phyloP scores from a whole-genome alignment of 2,888 invertebrate genomes.

The Abscondita cerata region DNA sequence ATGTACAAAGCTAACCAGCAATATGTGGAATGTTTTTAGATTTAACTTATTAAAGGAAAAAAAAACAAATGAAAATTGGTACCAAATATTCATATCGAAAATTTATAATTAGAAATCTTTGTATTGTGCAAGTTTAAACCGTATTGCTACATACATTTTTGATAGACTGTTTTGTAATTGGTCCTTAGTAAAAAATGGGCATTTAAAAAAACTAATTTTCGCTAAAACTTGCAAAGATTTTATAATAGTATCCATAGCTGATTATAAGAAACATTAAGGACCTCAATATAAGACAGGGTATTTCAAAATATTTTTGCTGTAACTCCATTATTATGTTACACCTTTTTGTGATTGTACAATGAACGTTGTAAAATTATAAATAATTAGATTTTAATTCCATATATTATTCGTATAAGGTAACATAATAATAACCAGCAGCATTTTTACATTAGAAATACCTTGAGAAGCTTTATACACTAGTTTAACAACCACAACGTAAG shows the following conservation, averaged over 20 bases:
- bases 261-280: conserved; percentile 24
- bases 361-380: not conserved
- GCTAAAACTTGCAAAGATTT: no score
- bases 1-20: conserved; percentile 21
- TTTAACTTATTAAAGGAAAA: conserved; percentile 5
- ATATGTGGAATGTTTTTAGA: conserved; percentile 10
- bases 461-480: conserved; percentile 12
- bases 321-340: conserved; percentile 5
- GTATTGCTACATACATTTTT: conserved; percentile 5
- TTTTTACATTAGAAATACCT: conserved; percentile 19
- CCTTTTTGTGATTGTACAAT: not conserved
- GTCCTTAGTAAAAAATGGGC: not conserved
- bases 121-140: conserved; percentile 1
- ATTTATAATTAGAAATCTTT: conserved; percentile 7
- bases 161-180: conserved; percentile 10
- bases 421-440: conserved; percentile 9
- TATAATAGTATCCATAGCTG: not conserved
- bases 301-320: conserved; percentile 15
- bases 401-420: not conserved
- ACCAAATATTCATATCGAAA: conserved; percentile 27
- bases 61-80: conserved; percentile 14
- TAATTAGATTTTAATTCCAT: not conserved
- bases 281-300: conserved; percentile 27
- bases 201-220: conserved; percentile 1
- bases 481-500: conserved; percentile 17